phyloP scores from a whole-genome alignment of 2,113 vertebrate species.

The Noturus placidus region DNA sequence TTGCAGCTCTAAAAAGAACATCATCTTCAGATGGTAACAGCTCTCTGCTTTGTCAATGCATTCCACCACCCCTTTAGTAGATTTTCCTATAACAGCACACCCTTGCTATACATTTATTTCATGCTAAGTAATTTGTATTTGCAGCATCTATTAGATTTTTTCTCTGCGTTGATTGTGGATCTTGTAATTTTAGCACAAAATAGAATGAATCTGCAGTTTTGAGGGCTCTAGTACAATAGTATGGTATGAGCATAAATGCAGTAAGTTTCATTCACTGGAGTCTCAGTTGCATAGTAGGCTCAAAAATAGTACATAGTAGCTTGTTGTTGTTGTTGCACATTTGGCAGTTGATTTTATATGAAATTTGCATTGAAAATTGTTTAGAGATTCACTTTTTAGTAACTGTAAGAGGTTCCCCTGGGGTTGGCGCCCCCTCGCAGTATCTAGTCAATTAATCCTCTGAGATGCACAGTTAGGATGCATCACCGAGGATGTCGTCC shows the following conservation, averaged over 20 bases:
- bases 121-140: not conserved
- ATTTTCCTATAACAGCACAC: not conserved
- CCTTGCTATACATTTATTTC: no score
- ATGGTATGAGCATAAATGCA: not conserved
- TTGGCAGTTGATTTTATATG: not conserved
- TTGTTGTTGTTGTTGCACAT: not conserved
- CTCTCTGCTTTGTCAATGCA: not conserved
- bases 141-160: not conserved
- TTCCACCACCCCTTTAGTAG: not conserved
- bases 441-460: no score
- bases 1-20: not conserved
- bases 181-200: not conserved
- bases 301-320: not conserved
- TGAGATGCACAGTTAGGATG: no score
- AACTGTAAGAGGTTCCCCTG: not conserved
- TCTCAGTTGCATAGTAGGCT: not conserved
- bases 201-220: not conserved
- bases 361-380: not conserved
- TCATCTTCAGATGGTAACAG: not conserved
- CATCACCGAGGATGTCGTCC: no score
- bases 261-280: not conserved
- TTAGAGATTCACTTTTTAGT: not conserved
- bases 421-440: no score
- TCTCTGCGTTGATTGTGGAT: not conserved
- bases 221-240: not conserved